Evolutionary conservation across 2,113 vertebrate species (phyloP).

Genomic region (Chionodraco myersi): DNA sequence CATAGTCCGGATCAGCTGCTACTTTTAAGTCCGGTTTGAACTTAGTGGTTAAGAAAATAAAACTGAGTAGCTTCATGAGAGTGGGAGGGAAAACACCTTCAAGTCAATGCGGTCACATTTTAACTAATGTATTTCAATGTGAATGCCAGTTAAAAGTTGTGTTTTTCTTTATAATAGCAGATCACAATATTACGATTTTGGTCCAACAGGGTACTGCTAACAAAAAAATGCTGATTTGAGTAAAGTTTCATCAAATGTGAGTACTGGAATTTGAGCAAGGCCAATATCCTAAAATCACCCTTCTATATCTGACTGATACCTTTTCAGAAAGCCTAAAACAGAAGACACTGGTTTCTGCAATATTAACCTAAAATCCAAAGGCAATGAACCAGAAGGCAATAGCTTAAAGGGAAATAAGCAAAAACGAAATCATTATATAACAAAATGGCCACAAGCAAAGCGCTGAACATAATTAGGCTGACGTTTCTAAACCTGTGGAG

Average conservation of each 20-base stretch:
- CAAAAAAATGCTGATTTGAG: not conserved
- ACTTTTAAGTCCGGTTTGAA: not conserved
- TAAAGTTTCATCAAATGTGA: not conserved
- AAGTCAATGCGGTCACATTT: not conserved
- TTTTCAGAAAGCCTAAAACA: not conserved
- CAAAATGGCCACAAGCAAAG: conserved; percentile 34
- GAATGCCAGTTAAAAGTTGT: not conserved
- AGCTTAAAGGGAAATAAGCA: conserved; percentile 25
- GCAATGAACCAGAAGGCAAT: conserved; percentile 68
- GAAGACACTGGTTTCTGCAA: conserved; percentile 21
- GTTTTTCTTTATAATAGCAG: not conserved
- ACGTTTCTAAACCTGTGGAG: conserved; percentile 38
- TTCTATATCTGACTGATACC: not conserved
- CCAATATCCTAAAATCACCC: conserved; percentile 19
- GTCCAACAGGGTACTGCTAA: conserved; percentile 4
- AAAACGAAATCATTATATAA: not conserved
- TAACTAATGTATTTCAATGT: not conserved
- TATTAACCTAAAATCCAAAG: conserved; percentile 50
- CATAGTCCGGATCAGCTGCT: not conserved
- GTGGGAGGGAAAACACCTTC: not conserved
- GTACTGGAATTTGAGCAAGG: conserved; percentile 29
- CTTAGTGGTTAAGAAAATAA: conserved; percentile 27
- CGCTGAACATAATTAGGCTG: conserved; percentile 11
- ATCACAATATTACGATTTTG: conserved; percentile 1
- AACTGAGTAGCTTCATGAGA: conserved; percentile 11